Base-by-base conservation (phyloP, 2,797 vertebrate species). In the Poecilia wingei region DNA sequence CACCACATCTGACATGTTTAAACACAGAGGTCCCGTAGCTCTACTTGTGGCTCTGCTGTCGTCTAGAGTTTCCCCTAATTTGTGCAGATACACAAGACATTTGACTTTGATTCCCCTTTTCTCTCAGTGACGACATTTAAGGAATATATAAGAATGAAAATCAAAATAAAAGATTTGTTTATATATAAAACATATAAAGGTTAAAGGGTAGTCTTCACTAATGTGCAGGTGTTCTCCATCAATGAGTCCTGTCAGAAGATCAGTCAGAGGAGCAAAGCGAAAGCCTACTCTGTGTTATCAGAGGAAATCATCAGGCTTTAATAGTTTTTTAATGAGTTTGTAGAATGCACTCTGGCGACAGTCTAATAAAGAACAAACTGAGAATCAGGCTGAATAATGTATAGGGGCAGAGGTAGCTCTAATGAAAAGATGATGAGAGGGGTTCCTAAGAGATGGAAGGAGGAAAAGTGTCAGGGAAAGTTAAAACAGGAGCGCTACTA, bases 301-400 rank as follows among this genome's bases (percentile, higher is more conserved):
- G 86, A 91, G 85, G 82, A 91, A 93, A 93, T 93, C 91, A 87
- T 87, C 91, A 76, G 87, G 72, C 89, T 91, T 89, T 95, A 95
- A 95, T 95, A 89, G 94, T 89, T 92, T 94, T 95, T 95, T 95
- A 95, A 95, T 96, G 94, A 95, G 94, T 94, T 95, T 94, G 92
- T 89, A 87, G 82, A 94, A 94, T 90, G 92, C 93, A 90, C 90
- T 93, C 88, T 90, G 90, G 94, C 83, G 91, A 94, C 94, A 87
- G 89, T 91, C 91, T 94, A 93, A 95, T 94, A 94, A 92, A 94
- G 93, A 92, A 94, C 92, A 81, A 91, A 91, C 86, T 69, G 91
- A 94, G 91, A 92, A 90, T 89, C n/a, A 1, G 90, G 89, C 89
- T 94, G 93, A 95, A 95, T 95, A 94, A 95, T 95, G 94, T 84